A percentile compares a stretch with the other conserved stretches of the same genome.
Conservation (phyloP, 2,113 vertebrate species). For the Paramormyrops kingsleyae region DNA sequence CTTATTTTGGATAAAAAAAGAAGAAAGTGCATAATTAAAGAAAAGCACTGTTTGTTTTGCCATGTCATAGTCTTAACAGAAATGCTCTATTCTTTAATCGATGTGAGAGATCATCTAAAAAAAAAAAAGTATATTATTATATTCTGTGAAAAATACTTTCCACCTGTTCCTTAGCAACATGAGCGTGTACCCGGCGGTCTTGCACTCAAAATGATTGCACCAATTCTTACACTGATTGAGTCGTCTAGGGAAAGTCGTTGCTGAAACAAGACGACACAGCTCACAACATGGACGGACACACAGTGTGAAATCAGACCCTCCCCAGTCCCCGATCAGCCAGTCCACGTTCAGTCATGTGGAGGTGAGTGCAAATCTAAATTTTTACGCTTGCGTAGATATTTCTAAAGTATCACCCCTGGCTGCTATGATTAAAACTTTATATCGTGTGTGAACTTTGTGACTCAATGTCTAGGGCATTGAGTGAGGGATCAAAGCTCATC, state of each 20-base stretch:
- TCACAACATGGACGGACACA: neutral
- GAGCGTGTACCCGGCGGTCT: conserved; percentile 11
- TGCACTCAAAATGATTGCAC: conserved; percentile 40
- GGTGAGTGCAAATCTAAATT: neutral
- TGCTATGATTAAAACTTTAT: conserved; percentile 3
- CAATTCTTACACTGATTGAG: conserved; percentile 36
- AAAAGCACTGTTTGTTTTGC: neutral
- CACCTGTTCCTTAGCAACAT: conserved; percentile 47
- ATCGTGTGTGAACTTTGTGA: neutral
- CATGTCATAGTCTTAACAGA: neutral
- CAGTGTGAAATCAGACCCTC: neutral
- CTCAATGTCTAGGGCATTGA: neutral
- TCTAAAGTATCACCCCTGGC: neutral
- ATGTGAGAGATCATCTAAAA: neutral
- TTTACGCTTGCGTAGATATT: neutral
- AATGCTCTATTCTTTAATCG: neutral
- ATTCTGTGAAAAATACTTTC: conserved; percentile 2
- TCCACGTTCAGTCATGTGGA: neutral
- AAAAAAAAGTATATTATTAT: neutral
- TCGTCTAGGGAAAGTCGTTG: conserved; percentile 26
- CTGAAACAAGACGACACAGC: neutral
- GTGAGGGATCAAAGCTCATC: neutral
- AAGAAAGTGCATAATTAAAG: neutral
- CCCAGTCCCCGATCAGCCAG: no score
- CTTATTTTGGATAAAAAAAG: neutral